phyloP scores from a whole-genome alignment of 2,797 vertebrate genomes.

The Pseudomugil gertrudae region DNA sequence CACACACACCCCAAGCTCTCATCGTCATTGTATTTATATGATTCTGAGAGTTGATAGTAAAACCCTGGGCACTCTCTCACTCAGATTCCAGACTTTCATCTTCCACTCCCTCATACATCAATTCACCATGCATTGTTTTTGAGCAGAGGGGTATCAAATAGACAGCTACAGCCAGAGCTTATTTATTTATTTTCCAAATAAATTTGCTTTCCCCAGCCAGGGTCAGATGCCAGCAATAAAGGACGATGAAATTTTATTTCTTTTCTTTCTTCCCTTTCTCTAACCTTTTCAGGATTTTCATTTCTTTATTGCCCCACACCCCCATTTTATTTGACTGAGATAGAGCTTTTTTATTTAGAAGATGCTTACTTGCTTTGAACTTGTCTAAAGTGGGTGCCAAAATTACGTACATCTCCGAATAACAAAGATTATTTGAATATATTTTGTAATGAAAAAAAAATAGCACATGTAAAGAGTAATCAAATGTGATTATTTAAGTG shows the following conservation, averaged over 20 bases:
- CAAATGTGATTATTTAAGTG: no score
- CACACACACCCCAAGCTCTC: slow-evolving; percentile 32
- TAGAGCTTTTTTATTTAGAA: slow-evolving; percentile 9
- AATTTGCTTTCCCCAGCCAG: slow-evolving; percentile 56
- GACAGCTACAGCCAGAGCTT: slow-evolving; percentile 61
- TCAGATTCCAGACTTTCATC: slow-evolving; percentile 70
- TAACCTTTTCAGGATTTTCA: slow-evolving; percentile 19
- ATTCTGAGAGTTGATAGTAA: slow-evolving; percentile 72
- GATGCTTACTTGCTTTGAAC: slow-evolving; percentile 9
- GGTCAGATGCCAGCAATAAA: slow-evolving; percentile 57
- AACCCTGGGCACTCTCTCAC: slow-evolving; percentile 70
- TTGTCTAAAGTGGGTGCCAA: slow-evolving; percentile 11
- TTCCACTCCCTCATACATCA: slow-evolving; percentile 71
- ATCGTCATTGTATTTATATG: slow-evolving; percentile 67
- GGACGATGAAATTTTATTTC: slow-evolving; percentile 49
- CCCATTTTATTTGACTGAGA: slow-evolving; percentile 11
- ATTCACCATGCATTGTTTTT: slow-evolving; percentile 66
- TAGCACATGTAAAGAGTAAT: background rate
- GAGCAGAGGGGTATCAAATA: slow-evolving; percentile 66
- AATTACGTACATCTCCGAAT: background rate
- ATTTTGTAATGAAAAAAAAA: slow-evolving; percentile 28
- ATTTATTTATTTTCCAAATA: slow-evolving; percentile 62
- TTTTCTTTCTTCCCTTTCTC: slow-evolving; percentile 10
- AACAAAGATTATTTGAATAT: no score
- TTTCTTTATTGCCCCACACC: slow-evolving; percentile 27